These are phyloP conservation scores for Baccha elongata DNA, from an alignment of 2,888 invertebrate species.

Conservation along the genomic window DNA sequence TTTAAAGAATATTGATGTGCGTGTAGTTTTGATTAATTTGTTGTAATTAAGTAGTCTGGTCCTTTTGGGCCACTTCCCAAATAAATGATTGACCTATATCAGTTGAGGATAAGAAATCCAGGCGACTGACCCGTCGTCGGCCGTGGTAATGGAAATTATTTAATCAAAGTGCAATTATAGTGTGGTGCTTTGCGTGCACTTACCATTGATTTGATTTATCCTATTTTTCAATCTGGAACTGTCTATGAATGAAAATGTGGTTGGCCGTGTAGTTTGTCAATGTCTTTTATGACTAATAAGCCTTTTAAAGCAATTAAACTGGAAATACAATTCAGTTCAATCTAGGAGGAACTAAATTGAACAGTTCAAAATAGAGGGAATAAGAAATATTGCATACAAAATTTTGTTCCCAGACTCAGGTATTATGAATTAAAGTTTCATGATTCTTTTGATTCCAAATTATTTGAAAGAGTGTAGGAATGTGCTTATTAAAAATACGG, in stretches of 20 bases:
- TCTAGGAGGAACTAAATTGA: too few relatives aligned
- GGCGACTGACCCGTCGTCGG: not conserved
- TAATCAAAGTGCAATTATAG: slow-evolving; percentile 59
- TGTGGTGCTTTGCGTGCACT: slow-evolving; percentile 26
- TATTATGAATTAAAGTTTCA: too few relatives aligned
- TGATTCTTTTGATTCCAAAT: too few relatives aligned
- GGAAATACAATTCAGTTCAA: too few relatives aligned
- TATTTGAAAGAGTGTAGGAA: too few relatives aligned
- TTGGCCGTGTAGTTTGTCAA: slow-evolving; percentile 8
- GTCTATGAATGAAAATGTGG: not conserved
- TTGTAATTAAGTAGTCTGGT: slow-evolving; percentile 68
- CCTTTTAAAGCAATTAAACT: slow-evolving; percentile 1
- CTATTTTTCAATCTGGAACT: slow-evolving; percentile 11
- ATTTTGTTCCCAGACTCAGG: too few relatives aligned
- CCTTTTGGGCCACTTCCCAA: slow-evolving; percentile 58
- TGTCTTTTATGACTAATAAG: slow-evolving; percentile 1
- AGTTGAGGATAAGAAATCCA: slow-evolving; percentile 43
- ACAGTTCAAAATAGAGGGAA: too few relatives aligned
- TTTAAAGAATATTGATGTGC: slow-evolving; percentile 61
- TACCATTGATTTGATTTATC: slow-evolving; percentile 28
- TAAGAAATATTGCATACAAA: too few relatives aligned
- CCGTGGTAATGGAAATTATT: slow-evolving; percentile 42
- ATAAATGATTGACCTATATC: slow-evolving; percentile 65
- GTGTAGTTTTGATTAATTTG: slow-evolving; percentile 73
- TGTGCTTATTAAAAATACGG: too few relatives aligned